phyloP scores from a whole-genome alignment of 2,797 vertebrate genomes.

The Borostomias antarcticus region DNA sequence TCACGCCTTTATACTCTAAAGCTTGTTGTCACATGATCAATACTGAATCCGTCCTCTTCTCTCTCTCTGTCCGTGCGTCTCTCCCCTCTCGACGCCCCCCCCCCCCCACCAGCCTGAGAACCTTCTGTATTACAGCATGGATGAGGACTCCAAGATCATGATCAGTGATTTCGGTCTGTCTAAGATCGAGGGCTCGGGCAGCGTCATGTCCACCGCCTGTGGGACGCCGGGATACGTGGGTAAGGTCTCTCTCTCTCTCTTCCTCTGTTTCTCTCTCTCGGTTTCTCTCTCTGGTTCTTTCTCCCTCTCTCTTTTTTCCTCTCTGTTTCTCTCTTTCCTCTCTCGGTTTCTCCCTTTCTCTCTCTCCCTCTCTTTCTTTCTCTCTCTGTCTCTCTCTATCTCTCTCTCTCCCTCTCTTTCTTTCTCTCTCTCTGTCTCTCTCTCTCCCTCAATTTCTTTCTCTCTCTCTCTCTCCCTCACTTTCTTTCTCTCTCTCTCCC shows the following conservation, averaged over 20 bases:
- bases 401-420: no score
- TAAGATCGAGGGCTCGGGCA: constrained; percentile 91
- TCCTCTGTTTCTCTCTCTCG: constrained; percentile 20
- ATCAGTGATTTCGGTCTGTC: constrained; percentile 97
- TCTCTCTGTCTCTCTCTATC: no score
- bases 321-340: no score
- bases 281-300: constrained; percentile 1
- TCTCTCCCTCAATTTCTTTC: no score
- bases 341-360: no score
- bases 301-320: not conserved
- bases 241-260: no score
- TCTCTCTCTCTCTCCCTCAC: no score
- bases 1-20: no score
- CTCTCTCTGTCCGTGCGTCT: not conserved
- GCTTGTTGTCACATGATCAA: no score
- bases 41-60: no score
- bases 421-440: constrained; percentile 17
- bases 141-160: constrained; percentile 98
- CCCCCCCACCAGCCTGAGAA: constrained; percentile 88
- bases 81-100: not conserved
- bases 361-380: no score
- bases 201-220: constrained; percentile 93
- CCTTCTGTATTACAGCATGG: constrained; percentile 94
- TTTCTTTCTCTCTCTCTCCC: no score
- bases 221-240: constrained; percentile 98